Conservation (phyloP, 1,140 invertebrate genomes). For the Heliconius nattereri region DNA sequence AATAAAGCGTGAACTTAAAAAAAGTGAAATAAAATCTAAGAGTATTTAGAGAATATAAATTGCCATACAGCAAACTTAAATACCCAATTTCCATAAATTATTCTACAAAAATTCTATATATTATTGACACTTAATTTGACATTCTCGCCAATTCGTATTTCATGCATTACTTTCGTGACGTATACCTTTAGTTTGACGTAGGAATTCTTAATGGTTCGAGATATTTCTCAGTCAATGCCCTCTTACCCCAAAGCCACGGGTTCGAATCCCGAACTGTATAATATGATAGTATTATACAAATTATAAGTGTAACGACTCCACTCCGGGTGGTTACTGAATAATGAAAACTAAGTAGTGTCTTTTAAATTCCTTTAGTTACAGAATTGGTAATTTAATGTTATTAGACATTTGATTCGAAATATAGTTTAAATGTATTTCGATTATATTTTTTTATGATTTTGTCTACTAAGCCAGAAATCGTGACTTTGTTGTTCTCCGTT, state of each 20-base stretch:
- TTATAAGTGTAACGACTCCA: background rate
- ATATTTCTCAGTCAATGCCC: conserved; percentile 45
- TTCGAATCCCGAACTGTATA: conserved; percentile 53
- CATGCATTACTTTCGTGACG: background rate
- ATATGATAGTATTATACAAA: conserved; percentile 51
- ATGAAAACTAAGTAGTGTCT: background rate
- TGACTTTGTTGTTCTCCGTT: no score
- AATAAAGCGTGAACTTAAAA: no score
- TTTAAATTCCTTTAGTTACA: background rate
- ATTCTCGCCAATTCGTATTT: background rate
- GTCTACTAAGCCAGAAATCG: no score
- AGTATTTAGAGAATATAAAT: background rate
- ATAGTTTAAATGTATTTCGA: no score
- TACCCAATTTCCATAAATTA: background rate
- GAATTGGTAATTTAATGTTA: no score
- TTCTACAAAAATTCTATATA: background rate
- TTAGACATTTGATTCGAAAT: no score
- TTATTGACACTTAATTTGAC: background rate
- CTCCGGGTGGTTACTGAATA: conserved; percentile 24
- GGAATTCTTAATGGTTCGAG: conserved; percentile 1
- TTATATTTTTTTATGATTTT: no score
- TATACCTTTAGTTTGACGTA: background rate
- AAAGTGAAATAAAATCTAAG: no score
- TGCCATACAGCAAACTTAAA: background rate
- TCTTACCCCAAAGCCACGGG: conserved; percentile 35